Evolutionary conservation across 2,888 invertebrate species (phyloP).

Genomic region (Lasioglossum malachurum): DNA sequence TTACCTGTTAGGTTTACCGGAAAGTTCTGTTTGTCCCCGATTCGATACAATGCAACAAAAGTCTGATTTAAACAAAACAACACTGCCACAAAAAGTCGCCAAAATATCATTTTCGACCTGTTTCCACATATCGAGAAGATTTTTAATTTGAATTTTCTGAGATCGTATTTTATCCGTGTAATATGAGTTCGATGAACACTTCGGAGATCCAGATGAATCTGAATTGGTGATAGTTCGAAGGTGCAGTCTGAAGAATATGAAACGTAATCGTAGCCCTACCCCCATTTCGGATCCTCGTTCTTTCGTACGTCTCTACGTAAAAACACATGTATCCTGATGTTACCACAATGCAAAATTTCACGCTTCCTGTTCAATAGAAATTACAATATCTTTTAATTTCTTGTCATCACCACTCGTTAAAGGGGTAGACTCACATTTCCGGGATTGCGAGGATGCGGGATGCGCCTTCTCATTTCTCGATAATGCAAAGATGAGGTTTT

Average conservation of each 20-base stretch:
- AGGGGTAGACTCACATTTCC: too few species aligned
- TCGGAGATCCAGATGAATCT: constrained; percentile 2
- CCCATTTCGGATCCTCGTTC: not conserved
- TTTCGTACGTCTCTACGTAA: not conserved
- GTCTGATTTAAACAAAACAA: not conserved
- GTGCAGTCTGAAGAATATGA: constrained; percentile 12
- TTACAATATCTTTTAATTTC: not conserved
- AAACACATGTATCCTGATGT: not conserved
- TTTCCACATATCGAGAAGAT: not conserved
- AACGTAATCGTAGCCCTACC: not conserved
- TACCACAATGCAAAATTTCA: not conserved
- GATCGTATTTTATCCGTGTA: not conserved
- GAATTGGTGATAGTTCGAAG: constrained; percentile 13
- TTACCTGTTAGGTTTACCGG: constrained; percentile 16
- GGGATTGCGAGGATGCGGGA: too few species aligned
- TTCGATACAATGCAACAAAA: not conserved
- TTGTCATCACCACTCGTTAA: not conserved
- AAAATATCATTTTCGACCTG: not conserved
- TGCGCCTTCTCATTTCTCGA: too few species aligned
- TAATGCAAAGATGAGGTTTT: too few species aligned
- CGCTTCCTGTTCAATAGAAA: not conserved
- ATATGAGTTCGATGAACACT: not conserved
- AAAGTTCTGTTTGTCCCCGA: not conserved
- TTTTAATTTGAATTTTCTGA: not conserved
- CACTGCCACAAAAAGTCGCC: not conserved